A percentile compares a stretch with the other conserved stretches of the same genome.
These are phyloP conservation scores for Chloroceryle inda DNA, from an alignment of 2,797 vertebrate species.

Conservation along the genomic window DNA sequence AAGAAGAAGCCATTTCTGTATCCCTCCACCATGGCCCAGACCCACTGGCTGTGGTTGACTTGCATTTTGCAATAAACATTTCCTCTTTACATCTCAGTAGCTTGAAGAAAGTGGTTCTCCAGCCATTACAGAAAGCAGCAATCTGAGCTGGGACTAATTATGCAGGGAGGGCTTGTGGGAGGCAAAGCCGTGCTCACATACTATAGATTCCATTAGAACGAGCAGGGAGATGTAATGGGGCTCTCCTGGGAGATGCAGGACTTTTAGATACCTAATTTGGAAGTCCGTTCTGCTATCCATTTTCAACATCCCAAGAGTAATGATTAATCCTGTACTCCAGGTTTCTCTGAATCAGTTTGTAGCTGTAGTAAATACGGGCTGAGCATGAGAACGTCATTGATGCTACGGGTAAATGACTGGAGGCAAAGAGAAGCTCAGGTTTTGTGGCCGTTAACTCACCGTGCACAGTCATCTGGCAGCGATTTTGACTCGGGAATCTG, in stretches of 20 bases:
- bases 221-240: slow-evolving; percentile 43
- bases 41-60: slow-evolving; percentile 65
- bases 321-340: slow-evolving; percentile 57
- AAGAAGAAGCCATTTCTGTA: slow-evolving; percentile 53
- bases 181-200: background rate
- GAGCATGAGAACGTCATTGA: slow-evolving; percentile 14
- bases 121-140: slow-evolving; percentile 41
- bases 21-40: slow-evolving; percentile 65
- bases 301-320: slow-evolving; percentile 62
- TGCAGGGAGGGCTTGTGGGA: slow-evolving; percentile 43
- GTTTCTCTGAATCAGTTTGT: slow-evolving; percentile 68
- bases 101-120: slow-evolving; percentile 52
- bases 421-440: slow-evolving; percentile 8
- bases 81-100: slow-evolving; percentile 38
- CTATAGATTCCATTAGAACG: slow-evolving; percentile 64
- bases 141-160: slow-evolving; percentile 57
- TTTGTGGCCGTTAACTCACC: slow-evolving; percentile 9
- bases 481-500: background rate
- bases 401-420: slow-evolving; percentile 23
- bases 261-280: slow-evolving; percentile 77
- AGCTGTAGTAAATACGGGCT: slow-evolving; percentile 62
- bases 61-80: slow-evolving; percentile 41
- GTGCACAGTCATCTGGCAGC: slow-evolving; percentile 32
- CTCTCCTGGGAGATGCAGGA: slow-evolving; percentile 67
- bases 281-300: slow-evolving; percentile 72